Conservation (phyloP, 35 echinoderm and acorn worm genomes). For the Apostichopus californicus region DNA sequence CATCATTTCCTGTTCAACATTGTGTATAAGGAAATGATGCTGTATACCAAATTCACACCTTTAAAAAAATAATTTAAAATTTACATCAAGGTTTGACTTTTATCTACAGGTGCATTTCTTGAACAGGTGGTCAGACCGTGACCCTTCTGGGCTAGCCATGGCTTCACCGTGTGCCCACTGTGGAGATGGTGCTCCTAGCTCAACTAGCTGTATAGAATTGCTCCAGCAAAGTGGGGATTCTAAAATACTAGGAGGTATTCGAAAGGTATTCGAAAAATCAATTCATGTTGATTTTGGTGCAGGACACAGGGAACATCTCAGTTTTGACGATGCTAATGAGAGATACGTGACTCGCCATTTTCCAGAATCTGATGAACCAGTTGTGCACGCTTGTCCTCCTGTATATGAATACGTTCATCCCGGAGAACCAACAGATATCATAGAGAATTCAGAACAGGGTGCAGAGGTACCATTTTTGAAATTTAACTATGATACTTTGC, state of each 20-base stretch:
- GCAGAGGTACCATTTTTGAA: not conserved
- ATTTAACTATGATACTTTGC: not conserved
- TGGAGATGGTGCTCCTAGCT: not conserved
- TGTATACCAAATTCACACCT: too few species aligned
- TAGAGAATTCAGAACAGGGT: not conserved
- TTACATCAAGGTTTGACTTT: too few species aligned
- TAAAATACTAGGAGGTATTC: not conserved
- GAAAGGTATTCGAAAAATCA: not conserved
- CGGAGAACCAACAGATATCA: slow-evolving; percentile 10
- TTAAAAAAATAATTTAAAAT: too few species aligned
- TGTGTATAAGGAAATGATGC: too few species aligned
- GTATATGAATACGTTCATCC: slow-evolving; percentile 22
- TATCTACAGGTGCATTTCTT: too few species aligned
- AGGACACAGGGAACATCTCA: slow-evolving; percentile 1
- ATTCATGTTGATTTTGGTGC: slow-evolving; percentile 13
- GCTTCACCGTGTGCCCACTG: not conserved
- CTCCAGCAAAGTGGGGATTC: not conserved
- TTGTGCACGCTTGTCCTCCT: not conserved
- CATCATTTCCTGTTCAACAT: too few species aligned
- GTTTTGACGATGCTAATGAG: slow-evolving; percentile 24
- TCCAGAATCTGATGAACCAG: not conserved
- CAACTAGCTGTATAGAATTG: not conserved
- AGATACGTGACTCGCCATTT: slow-evolving; percentile 3
- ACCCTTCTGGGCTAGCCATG: not conserved
- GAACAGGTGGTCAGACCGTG: too few species aligned